phyloP scores from a whole-genome alignment of 2,888 invertebrate species.

The Phasia obesa region DNA sequence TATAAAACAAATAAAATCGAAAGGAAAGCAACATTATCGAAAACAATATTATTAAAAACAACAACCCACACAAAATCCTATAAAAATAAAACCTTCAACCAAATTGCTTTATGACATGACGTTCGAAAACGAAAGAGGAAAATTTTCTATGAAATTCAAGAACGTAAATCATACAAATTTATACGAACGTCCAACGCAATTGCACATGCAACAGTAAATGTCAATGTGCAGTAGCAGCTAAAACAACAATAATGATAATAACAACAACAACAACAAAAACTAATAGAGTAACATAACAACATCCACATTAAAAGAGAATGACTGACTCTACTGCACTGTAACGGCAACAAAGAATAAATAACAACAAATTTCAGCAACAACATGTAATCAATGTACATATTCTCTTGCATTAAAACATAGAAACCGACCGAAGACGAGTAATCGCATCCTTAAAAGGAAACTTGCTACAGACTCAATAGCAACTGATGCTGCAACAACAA shows the following conservation, averaged over 20 bases:
- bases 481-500: conserved; percentile 38
- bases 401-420: conserved; percentile 53
- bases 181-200: conserved; percentile 54
- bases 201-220: conserved; percentile 58
- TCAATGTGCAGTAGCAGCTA: conserved; percentile 55
- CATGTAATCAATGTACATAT: conserved; percentile 63
- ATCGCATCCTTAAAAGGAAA: conserved; percentile 70
- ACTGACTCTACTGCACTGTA: conserved; percentile 32
- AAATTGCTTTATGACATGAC: conserved; percentile 12
- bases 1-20: conserved; percentile 25
- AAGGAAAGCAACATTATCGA: conserved; percentile 52
- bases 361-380: conserved; percentile 27
- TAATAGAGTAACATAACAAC: conserved; percentile 17
- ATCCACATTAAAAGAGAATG: conserved; percentile 34
- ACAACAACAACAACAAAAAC: conserved; percentile 9
- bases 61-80: conserved; percentile 54
- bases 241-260: conserved; percentile 26
- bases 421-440: conserved; percentile 47
- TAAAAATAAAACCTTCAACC: conserved; percentile 10
- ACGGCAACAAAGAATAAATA: conserved; percentile 16
- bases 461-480: conserved; percentile 58
- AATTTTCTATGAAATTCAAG: conserved; percentile 47
- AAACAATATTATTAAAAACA: conserved; percentile 46
- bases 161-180: conserved; percentile 62
- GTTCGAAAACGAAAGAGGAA: conserved; percentile 18